A percentile compares a stretch with the other conserved stretches of the same genome.
Evolutionary conservation across 2,888 invertebrate genomes (phyloP).

Genomic region (Bhutanitis thaidina): DNA sequence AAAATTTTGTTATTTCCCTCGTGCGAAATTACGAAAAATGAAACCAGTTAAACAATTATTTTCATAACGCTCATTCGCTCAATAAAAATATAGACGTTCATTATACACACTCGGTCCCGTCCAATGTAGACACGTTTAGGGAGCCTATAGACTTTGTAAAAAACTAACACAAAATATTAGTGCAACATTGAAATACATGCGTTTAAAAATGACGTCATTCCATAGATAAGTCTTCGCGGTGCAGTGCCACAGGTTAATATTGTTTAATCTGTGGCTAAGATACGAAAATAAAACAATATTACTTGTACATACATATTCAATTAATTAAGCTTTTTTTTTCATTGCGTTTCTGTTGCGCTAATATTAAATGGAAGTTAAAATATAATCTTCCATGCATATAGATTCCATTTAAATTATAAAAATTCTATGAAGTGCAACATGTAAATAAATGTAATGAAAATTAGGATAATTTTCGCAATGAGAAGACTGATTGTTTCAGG

Average conservation of each 20-base stretch:
- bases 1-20: too few species aligned
- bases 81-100: conserved; percentile 31
- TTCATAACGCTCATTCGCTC: conserved; percentile 40
- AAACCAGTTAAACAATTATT: too few species aligned
- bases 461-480: conserved; percentile 74
- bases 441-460: conserved; percentile 48
- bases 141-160: conserved; percentile 35
- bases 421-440: conserved; percentile 25
- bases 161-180: conserved; percentile 25
- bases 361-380: background rate
- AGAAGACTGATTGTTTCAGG: conserved; percentile 77
- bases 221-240: background rate
- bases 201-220: background rate
- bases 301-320: too few species aligned
- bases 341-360: background rate
- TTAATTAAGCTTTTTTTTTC: too few species aligned
- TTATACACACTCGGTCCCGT: conserved; percentile 46
- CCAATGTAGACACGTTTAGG: conserved; percentile 49
- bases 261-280: too few species aligned
- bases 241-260: too few species aligned
- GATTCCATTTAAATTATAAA: background rate
- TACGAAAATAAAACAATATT: too few species aligned
- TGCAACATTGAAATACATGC: too few species aligned
- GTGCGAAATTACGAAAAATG: too few species aligned
- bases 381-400: background rate